Conservation (phyloP, 2,797 vertebrate species). For the Onychomys arenicola region DNA sequence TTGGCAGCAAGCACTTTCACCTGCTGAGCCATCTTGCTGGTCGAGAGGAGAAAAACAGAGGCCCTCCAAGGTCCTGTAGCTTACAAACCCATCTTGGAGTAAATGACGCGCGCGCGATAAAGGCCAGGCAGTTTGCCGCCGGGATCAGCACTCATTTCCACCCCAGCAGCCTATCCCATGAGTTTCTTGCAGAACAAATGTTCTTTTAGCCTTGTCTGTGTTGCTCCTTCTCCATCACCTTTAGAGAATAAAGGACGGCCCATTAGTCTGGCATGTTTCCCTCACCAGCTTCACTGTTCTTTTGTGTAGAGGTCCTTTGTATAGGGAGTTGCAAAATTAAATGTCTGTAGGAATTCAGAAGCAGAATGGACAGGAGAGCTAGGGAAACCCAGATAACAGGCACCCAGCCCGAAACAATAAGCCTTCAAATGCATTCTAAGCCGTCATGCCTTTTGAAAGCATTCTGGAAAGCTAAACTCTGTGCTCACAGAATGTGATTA, state of each 20-base stretch:
- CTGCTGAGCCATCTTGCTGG: neutral
- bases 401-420: conserved; percentile 26
- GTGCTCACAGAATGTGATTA: conserved; percentile 65
- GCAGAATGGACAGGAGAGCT: neutral
- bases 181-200: conserved; percentile 18
- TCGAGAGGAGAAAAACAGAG: conserved; percentile 49
- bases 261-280: conserved; percentile 15
- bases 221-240: conserved; percentile 1
- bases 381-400: conserved; percentile 1
- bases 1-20: neutral
- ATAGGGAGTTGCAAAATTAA: conserved; percentile 53
- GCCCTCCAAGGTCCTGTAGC: neutral
- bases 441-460: conserved; percentile 47
- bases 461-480: conserved; percentile 43
- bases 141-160: neutral
- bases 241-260: conserved; percentile 36
- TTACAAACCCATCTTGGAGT: neutral
- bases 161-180: neutral
- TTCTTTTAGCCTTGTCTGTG: conserved; percentile 39
- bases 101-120: neutral
- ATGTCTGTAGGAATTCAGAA: conserved; percentile 28
- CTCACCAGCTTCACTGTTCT: conserved; percentile 23
- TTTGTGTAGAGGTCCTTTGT: neutral
- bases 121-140: neutral
- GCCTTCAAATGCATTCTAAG: conserved; percentile 32